These are phyloP conservation scores for Cephus pulcher DNA, from an alignment of 2,888 invertebrate species.

Conservation along the genomic window DNA sequence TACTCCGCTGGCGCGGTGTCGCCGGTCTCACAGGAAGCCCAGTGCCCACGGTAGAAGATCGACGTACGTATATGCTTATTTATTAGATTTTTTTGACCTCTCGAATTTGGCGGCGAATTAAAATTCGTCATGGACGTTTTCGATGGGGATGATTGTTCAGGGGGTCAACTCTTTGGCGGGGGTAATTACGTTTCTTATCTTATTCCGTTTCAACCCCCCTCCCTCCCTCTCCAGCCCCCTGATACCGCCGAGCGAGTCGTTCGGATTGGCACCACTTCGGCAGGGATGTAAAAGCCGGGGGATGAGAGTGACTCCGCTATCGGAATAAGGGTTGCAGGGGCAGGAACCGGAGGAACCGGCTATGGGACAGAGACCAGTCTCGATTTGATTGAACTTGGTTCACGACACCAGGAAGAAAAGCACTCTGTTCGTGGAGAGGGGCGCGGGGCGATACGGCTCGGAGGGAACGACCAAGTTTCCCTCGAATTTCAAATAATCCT, in stretches of 20 bases:
- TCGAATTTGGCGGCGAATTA: too few species aligned
- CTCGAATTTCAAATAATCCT: constrained; percentile 58
- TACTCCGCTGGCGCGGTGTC: background rate
- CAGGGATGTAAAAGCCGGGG: background rate
- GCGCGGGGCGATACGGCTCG: too few species aligned
- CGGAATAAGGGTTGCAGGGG: background rate
- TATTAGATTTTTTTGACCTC: too few species aligned
- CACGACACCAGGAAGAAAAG: constrained; percentile 47
- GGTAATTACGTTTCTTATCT: background rate
- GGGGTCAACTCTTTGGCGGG: background rate
- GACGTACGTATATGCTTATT: background rate
- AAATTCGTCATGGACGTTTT: background rate
- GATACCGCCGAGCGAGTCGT: background rate
- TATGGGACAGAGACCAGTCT: background rate
- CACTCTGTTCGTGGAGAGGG: constrained; percentile 33
- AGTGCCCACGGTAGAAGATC: background rate
- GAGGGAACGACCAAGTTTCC: constrained; percentile 37
- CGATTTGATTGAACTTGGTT: constrained; percentile 54
- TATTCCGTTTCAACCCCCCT: background rate
- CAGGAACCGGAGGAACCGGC: constrained; percentile 19
- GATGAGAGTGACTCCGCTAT: background rate
- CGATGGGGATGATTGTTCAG: background rate
- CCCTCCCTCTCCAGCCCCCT: too few species aligned
- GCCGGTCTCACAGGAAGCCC: background rate
- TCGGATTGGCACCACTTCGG: background rate